Percentiles rank a stretch among this genome's conserved stretches.
Conservation (phyloP, 2,888 invertebrate genomes). For the Cyclophora punctaria region DNA sequence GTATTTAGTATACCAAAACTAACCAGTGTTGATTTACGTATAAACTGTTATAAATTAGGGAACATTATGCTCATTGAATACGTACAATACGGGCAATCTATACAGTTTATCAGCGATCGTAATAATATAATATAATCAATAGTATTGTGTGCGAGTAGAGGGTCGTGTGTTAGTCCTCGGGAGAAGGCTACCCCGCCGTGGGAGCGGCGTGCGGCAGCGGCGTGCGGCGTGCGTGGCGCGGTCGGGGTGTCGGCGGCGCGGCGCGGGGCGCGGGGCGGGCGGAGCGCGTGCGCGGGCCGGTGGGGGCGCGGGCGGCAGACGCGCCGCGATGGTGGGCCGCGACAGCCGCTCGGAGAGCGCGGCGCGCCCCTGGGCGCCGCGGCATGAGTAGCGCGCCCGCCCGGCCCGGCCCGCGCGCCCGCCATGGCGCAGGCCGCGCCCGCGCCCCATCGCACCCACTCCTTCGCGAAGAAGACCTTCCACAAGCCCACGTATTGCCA, state of each 20-base stretch:
- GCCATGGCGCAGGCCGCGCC: slow-evolving; percentile 76
- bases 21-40: no score
- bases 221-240: slow-evolving; percentile 28
- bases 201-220: slow-evolving; percentile 17
- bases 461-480: slow-evolving; percentile 99
- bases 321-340: slow-evolving; percentile 75
- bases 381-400: slow-evolving; percentile 72
- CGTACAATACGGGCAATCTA: no score
- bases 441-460: slow-evolving; percentile 85
- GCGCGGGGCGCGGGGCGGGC: slow-evolving; percentile 25
- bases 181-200: slow-evolving; percentile 22
- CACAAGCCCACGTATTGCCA: slow-evolving; percentile 99
- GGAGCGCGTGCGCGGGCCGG: slow-evolving; percentile 34
- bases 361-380: slow-evolving; percentile 76
- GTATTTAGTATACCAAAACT: no score
- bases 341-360: slow-evolving; percentile 74
- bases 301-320: slow-evolving; percentile 62
- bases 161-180: no score
- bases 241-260: slow-evolving; percentile 26
- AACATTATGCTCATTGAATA: not conserved
- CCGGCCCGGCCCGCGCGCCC: slow-evolving; percentile 72
- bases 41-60: no score
- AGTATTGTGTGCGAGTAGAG: not conserved
- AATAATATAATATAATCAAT: not conserved
- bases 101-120: not conserved